phyloP scores from a whole-genome alignment of 2,797 vertebrate species.

The Clarias laeviceps region DNA sequence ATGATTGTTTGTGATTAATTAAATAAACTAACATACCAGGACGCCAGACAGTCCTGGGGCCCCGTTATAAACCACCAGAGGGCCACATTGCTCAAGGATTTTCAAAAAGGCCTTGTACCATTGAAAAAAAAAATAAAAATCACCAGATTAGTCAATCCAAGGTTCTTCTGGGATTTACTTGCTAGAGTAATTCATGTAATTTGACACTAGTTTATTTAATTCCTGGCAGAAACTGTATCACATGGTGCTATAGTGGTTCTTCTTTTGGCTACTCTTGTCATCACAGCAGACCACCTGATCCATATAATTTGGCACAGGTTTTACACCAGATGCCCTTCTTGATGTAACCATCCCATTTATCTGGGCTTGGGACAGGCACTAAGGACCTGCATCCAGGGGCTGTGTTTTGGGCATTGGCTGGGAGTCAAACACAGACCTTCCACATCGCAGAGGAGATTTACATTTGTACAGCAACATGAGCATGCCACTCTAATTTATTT shows the following conservation, averaged over 20 bases:
- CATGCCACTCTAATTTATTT: neutral
- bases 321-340: too few species aligned
- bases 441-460: neutral
- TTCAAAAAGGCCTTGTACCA: neutral
- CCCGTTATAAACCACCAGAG: slow-evolving; percentile 52
- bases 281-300: too few species aligned
- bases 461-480: neutral
- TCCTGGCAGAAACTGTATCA: neutral
- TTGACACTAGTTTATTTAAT: neutral
- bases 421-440: too few species aligned
- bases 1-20: neutral
- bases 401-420: too few species aligned
- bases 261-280: too few species aligned
- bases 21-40: neutral
- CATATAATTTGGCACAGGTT: too few species aligned
- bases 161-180: neutral
- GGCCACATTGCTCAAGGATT: slow-evolving; percentile 32
- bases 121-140: neutral
- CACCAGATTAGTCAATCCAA: neutral
- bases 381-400: too few species aligned
- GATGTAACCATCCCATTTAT: too few species aligned
- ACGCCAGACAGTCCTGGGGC: neutral
- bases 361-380: too few species aligned
- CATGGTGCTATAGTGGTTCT: neutral
- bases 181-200: neutral